Base-by-base conservation (phyloP, 2,113 vertebrate genomes). In the Triplophysa rosa region DNA sequence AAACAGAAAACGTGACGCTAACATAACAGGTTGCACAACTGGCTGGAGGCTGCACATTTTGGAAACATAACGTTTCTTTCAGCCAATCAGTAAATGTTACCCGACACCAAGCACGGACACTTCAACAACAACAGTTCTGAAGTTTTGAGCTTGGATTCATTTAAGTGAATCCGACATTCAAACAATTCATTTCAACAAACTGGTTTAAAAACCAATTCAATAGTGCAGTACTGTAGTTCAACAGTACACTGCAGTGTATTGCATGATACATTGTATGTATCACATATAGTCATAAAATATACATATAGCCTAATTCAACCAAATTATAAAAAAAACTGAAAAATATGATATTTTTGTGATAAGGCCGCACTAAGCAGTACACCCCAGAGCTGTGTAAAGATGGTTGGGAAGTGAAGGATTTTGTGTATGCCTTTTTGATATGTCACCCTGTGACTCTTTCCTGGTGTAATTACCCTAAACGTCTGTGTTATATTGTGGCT, bases 1-100 rank as follows among this genome's bases (percentile, higher is more conserved):
- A 58, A 61, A 63, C 14, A 29, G 40, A 74, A 62, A 74, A 74
- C 59, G 72, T 74, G 72, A 63, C 21, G 29, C 11, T 54, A 71
- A 37, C 49, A 19, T 4, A 70, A 71, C 26, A 45, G 37, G 68
- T 33, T 26, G 33, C 56, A 62, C 54, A 73, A 42, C 4, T 42
- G 58, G 4, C 1, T 58, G 54, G 37, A 45, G 61, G 61, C 33
- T 56, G 13, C 45, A 8, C 37, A 19, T 42, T 73, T 19, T 45
- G 33, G 1, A 29, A 45, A 61, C 21, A 21, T 47, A 74, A 49
- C 19, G 13, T 8, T n/a, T 12, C 0, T 45, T 47, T 47, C 40
- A 74, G 59, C 72, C 72, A 74, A 74, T 62, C 71, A 47, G 26
- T 21, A 9, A 58, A 37, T 13, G 26, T 71, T 23, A 40, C 56